phyloP scores from a whole-genome alignment of 30 jellyfish, hydroid and myxozoan species.

The Hydractinia symbiolongicarpus region DNA sequence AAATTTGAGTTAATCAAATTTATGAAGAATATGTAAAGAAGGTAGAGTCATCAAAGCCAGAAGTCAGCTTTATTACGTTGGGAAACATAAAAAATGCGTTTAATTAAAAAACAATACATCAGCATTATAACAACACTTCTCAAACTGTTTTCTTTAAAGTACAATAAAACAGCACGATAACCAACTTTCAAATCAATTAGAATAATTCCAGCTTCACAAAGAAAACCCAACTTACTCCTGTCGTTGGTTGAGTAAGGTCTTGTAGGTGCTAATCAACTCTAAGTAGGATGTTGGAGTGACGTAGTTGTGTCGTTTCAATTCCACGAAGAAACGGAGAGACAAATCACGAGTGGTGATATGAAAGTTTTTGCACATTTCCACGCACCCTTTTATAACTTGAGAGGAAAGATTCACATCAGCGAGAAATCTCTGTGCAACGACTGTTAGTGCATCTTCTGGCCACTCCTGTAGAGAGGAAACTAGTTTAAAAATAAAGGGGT shows the following conservation, averaged over 20 bases:
- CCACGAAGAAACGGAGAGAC: slow-evolving; percentile 79
- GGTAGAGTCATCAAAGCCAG: no score
- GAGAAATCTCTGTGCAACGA: slow-evolving; percentile 97
- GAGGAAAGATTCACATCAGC: slow-evolving; percentile 88
- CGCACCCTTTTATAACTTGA: slow-evolving; percentile 81
- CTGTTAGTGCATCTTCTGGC: slow-evolving; percentile 99
- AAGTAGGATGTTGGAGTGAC: slow-evolving; percentile 99
- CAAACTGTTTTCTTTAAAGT: no score
- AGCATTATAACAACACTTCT: no score
- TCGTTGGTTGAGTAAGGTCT: slow-evolving; percentile 68
- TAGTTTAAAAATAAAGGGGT: neutral
- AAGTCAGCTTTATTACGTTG: no score
- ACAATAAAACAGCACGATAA: no score
- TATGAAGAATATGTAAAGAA: no score
- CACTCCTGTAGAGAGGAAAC: slow-evolving; percentile 52
- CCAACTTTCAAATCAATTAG: no score
- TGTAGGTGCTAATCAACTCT: slow-evolving; percentile 93
- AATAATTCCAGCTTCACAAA: no score
- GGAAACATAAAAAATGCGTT: no score
- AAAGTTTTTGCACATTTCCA: slow-evolving; percentile 82
- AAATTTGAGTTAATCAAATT: no score
- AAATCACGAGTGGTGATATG: slow-evolving; percentile 90
- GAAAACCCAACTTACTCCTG: slow-evolving; percentile 64
- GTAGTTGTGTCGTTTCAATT: slow-evolving; percentile 90
- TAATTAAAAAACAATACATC: no score